phyloP scores from a whole-genome alignment of 2,113 vertebrate species.

The Takifugu bimaculatus region DNA sequence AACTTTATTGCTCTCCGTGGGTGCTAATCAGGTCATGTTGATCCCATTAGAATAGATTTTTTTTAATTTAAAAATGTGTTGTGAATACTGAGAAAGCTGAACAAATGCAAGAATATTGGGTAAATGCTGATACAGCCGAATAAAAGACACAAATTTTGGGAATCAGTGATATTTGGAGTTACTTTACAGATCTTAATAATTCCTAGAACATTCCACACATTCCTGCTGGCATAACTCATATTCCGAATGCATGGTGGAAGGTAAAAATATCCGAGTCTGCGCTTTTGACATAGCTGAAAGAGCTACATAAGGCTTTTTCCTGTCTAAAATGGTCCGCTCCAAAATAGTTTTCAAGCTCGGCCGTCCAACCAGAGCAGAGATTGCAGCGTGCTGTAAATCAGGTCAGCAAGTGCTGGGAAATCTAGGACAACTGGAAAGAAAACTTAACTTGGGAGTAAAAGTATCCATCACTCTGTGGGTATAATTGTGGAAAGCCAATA shows the following conservation, averaged over 20 bases:
- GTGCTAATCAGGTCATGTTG: too few relatives aligned
- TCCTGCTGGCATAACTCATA: not conserved
- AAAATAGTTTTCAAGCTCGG: slow-evolving; percentile 22
- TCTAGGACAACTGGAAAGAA: slow-evolving; percentile 46
- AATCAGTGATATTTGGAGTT: too few relatives aligned
- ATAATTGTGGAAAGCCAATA: slow-evolving; percentile 15
- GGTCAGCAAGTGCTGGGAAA: slow-evolving; percentile 50
- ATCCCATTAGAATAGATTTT: too few relatives aligned
- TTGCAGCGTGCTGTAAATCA: slow-evolving; percentile 26
- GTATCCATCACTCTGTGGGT: slow-evolving; percentile 13
- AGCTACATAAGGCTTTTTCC: slow-evolving; percentile 30
- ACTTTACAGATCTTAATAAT: too few relatives aligned
- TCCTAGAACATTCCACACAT: not conserved
- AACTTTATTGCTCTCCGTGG: too few relatives aligned
- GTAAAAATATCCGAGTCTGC: slow-evolving; percentile 26
- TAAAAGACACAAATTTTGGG: not conserved
- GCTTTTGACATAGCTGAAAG: slow-evolving; percentile 30
- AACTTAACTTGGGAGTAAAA: not conserved
- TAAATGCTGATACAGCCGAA: not conserved
- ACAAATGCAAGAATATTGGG: not conserved
- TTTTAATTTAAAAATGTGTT: too few relatives aligned
- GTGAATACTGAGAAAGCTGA: not conserved
- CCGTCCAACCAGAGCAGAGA: too few relatives aligned
- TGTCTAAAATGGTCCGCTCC: slow-evolving; percentile 11
- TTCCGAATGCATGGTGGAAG: slow-evolving; percentile 19